Percentiles rank a stretch among this genome's conserved stretches.
These are phyloP conservation scores for Caranx ignobilis DNA, from an alignment of 2,113 vertebrate genomes.

Conservation along the genomic window DNA sequence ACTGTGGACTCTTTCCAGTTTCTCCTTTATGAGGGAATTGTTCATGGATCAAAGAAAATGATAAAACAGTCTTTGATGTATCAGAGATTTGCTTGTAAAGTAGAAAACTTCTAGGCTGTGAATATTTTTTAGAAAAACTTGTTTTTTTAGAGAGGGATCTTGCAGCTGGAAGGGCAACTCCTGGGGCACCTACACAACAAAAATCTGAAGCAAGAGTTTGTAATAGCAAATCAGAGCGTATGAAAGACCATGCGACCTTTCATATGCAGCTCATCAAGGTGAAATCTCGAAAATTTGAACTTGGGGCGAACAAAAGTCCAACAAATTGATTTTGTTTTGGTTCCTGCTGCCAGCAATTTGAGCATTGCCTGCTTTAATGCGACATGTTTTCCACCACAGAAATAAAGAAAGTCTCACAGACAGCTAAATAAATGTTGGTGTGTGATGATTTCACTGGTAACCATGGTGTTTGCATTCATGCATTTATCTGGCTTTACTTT, in stretches of 20 bases:
- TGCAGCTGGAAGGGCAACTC: background rate
- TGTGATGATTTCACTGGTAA: slow-evolving; percentile 40
- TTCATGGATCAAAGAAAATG: slow-evolving; percentile 3
- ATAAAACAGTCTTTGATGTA: slow-evolving; percentile 27
- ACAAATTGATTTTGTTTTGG: slow-evolving; percentile 20
- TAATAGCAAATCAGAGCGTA: slow-evolving; percentile 15
- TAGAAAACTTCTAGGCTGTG: background rate
- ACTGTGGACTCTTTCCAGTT: background rate
- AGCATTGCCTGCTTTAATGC: background rate
- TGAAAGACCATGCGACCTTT: background rate
- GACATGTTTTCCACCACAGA: slow-evolving; percentile 14
- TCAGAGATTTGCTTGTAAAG: background rate
- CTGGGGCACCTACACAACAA: background rate
- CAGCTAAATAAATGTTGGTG: slow-evolving; percentile 30
- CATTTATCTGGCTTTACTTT: slow-evolving; percentile 19
- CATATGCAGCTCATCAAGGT: slow-evolving; percentile 23
- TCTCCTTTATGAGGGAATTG: background rate
- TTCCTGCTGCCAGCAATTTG: slow-evolving; percentile 33
- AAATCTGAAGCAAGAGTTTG: background rate
- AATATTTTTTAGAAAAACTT: background rate
- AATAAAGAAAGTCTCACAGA: slow-evolving; percentile 20
- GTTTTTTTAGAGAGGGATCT: background rate
- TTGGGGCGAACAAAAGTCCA: slow-evolving; percentile 3
- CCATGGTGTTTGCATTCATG: slow-evolving; percentile 44
- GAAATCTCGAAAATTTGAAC: background rate